Evolutionary conservation across 1,140 invertebrate species (phyloP).

Genomic region (Aphis gossypii): DNA sequence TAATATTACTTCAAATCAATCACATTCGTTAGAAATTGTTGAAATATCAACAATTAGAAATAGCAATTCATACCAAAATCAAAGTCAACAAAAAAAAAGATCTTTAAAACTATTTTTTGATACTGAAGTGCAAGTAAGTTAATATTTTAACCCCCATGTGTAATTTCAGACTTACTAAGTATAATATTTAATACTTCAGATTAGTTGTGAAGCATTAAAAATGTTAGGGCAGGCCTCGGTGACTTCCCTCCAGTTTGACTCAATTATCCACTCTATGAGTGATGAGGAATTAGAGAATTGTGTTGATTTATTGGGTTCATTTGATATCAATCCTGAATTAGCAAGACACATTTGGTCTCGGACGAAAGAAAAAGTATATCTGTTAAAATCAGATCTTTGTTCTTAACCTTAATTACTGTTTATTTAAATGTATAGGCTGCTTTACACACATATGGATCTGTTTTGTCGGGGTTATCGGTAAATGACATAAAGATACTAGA

Average conservation of each 20-base stretch:
- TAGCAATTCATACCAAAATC: background rate
- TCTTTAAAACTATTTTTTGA: conserved; percentile 27
- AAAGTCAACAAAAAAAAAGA: background rate
- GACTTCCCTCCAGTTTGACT: background rate
- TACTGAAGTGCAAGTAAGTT: background rate
- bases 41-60: background rate
- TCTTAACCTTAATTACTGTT: background rate
- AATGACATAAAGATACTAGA: conserved; percentile 30
- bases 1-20: background rate
- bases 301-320: conserved; percentile 48
- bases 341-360: background rate
- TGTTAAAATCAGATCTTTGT: background rate
- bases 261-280: conserved; percentile 28
- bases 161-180: background rate
- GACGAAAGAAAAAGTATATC: conserved; percentile 36
- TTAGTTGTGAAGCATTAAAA: conserved; percentile 38
- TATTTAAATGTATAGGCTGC: conserved; percentile 33
- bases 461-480: conserved; percentile 26
- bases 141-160: background rate
- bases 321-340: conserved; percentile 7
- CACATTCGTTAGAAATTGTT: background rate
- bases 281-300: conserved; percentile 22
- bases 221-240: conserved; percentile 32
- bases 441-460: conserved; percentile 51
- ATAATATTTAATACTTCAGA: conserved; percentile 3